Percentiles rank a stretch among this genome's conserved stretches.
Evolutionary conservation across 1,140 invertebrate genomes (phyloP).

Genomic region (Oscheius sp.): DNA sequence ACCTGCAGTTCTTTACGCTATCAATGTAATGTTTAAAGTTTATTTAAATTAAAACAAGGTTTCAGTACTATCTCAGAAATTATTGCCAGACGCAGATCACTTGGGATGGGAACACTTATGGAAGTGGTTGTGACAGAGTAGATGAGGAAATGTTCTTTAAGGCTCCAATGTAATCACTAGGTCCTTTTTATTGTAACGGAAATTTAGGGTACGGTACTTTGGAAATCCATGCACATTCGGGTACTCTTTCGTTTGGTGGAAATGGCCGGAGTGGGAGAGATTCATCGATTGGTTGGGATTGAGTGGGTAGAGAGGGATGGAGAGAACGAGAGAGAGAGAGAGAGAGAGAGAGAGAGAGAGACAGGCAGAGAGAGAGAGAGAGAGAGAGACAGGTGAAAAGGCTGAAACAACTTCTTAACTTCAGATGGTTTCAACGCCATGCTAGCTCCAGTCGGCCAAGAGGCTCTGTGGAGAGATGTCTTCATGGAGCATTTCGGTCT

Average conservation of each 20-base stretch:
- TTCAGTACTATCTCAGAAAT: constrained; percentile 1
- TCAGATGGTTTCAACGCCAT: constrained; percentile 36
- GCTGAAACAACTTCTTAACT: too few species aligned
- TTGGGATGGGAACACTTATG: constrained; percentile 2
- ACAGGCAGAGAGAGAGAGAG: too few species aligned
- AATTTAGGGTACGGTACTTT: constrained; percentile 33
- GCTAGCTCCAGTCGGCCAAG: constrained; percentile 27
- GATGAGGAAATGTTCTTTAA: background rate
- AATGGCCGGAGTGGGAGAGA: constrained; percentile 29
- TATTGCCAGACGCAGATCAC: constrained; percentile 7
- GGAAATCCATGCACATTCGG: constrained; percentile 37
- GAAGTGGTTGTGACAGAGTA: background rate
- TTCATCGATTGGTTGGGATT: constrained; percentile 37
- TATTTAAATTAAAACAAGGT: background rate
- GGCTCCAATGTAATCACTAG: constrained; percentile 13
- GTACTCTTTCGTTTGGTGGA: constrained; percentile 35
- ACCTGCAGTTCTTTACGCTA: background rate
- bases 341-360: background rate
- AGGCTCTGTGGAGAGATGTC: constrained; percentile 23
- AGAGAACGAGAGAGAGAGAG: background rate
- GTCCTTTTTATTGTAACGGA: background rate
- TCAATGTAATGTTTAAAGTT: background rate
- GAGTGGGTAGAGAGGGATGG: constrained; percentile 26
- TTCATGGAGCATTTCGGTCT: constrained; percentile 23
- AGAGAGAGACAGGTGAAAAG: background rate